A percentile compares a stretch with the other conserved stretches of the same genome.
Conservation (phyloP, 2,113 vertebrate species). For the Chionodraco myersi region DNA sequence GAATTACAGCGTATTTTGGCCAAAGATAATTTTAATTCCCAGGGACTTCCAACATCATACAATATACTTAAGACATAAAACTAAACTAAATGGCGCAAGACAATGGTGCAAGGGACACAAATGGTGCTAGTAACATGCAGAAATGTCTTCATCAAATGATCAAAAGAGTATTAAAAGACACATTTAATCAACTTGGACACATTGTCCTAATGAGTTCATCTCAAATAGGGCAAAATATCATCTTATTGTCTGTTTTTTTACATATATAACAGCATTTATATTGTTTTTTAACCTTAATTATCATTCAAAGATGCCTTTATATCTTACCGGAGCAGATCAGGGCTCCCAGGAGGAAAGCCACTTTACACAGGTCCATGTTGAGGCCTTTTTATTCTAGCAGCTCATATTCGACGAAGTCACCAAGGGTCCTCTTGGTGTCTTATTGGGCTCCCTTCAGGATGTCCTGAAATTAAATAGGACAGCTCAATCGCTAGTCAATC, state of each 20-base stretch:
- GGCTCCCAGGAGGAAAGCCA: conserved; percentile 67
- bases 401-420: conserved; percentile 37
- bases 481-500: conserved; percentile 76
- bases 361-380: conserved; percentile 75
- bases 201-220: not conserved
- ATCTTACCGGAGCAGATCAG: conserved; percentile 77
- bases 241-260: not conserved
- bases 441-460: conserved; percentile 48
- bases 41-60: too few relatives aligned
- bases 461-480: conserved; percentile 66
- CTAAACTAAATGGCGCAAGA: too few relatives aligned
- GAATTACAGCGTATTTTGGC: too few relatives aligned
- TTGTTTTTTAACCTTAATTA: not conserved
- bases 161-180: not conserved
- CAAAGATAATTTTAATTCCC: too few relatives aligned
- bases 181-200: not conserved
- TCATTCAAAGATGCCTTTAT: not conserved
- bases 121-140: not conserved
- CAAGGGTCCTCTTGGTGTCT: conserved; percentile 25
- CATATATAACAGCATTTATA: not conserved
- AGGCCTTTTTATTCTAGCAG: conserved; percentile 54
- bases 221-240: not conserved
- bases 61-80: too few relatives aligned
- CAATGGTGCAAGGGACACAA: not conserved
- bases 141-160: not conserved